A percentile compares a stretch with the other conserved stretches of the same genome.
Evolutionary conservation across 2,888 invertebrate genomes (phyloP).

Genomic region (Odontocolon sp.): DNA sequence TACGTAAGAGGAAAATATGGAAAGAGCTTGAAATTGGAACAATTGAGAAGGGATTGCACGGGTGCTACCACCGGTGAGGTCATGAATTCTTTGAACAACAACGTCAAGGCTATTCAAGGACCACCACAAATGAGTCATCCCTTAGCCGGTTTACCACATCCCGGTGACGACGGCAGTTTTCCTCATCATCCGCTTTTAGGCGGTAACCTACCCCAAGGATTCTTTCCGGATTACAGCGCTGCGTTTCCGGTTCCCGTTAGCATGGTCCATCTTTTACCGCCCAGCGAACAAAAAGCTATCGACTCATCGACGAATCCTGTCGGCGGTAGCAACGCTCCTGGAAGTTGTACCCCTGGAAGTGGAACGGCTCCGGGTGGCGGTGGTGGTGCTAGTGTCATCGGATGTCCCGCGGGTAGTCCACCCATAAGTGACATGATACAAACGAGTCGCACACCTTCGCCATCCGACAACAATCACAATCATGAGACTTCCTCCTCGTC

Average conservation of each 20-base stretch:
- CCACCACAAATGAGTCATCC: conserved; percentile 72
- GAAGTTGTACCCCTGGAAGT: conserved; percentile 83
- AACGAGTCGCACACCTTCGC: conserved; percentile 74
- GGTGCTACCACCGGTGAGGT: conserved; percentile 89
- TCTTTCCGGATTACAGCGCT: conserved; percentile 91
- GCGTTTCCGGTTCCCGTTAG: conserved; percentile 92
- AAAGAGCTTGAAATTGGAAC: conserved; percentile 94
- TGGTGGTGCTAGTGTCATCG: conserved; percentile 82
- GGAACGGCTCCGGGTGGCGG: too few species aligned
- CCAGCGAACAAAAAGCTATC: conserved; percentile 88
- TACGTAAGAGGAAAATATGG: conserved; percentile 96
- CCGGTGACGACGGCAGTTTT: conserved; percentile 71
- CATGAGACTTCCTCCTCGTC: conserved; percentile 65
- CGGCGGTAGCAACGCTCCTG: conserved; percentile 79
- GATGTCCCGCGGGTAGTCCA: conserved; percentile 59
- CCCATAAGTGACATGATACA: conserved; percentile 60
- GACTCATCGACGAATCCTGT: conserved; percentile 83
- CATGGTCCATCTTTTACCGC: conserved; percentile 92
- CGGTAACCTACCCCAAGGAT: conserved; percentile 85
- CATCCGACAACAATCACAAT: conserved; percentile 67
- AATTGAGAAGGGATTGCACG: conserved; percentile 93
- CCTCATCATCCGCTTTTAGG: conserved; percentile 75
- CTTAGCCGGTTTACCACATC: conserved; percentile 71
- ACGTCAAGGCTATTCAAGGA: conserved; percentile 82
- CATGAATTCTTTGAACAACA: conserved; percentile 82